Conservation (phyloP, 2,113 vertebrate genomes). For the Etheostoma spectabile region DNA sequence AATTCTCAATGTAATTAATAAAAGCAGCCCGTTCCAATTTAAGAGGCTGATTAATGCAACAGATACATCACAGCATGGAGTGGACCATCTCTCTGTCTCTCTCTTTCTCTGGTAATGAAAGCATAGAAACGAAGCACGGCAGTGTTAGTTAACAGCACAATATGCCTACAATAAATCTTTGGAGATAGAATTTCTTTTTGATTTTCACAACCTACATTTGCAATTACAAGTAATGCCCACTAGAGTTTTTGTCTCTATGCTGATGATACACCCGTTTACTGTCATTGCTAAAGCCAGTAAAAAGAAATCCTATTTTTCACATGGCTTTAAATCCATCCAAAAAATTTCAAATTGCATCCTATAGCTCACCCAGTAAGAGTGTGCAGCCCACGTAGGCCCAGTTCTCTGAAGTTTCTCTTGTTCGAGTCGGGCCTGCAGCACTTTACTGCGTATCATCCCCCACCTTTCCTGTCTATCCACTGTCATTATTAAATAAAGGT, state of each 20-base stretch:
- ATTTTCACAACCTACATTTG: conserved; percentile 11
- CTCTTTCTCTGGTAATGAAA: conserved; percentile 30
- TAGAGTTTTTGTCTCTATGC: not conserved
- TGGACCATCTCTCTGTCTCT: conserved; percentile 40
- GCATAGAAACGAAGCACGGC: conserved; percentile 26
- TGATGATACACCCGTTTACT: conserved; percentile 17
- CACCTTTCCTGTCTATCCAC: no score
- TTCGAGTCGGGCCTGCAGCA: no score
- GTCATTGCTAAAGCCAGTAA: not conserved
- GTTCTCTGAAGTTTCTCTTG: no score
- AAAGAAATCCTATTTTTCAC: not conserved
- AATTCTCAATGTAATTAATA: conserved; percentile 76
- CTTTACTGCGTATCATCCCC: no score
- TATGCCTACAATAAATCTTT: conserved; percentile 32
- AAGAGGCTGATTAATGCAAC: conserved; percentile 79
- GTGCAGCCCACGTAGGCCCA: no score
- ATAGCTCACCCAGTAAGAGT: no score
- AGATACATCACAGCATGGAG: conserved; percentile 64
- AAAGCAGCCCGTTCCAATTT: conserved; percentile 75
- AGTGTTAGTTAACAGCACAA: conserved; percentile 42
- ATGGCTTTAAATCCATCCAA: not conserved
- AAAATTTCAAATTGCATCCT: not conserved
- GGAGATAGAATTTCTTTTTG: conserved; percentile 4
- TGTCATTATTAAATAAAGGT: no score
- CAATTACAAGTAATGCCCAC: conserved; percentile 3